Percentiles rank a stretch among this genome's conserved stretches.
Evolutionary conservation across 2,113 vertebrate genomes (phyloP).

Genomic region (Caracal caracal): DNA sequence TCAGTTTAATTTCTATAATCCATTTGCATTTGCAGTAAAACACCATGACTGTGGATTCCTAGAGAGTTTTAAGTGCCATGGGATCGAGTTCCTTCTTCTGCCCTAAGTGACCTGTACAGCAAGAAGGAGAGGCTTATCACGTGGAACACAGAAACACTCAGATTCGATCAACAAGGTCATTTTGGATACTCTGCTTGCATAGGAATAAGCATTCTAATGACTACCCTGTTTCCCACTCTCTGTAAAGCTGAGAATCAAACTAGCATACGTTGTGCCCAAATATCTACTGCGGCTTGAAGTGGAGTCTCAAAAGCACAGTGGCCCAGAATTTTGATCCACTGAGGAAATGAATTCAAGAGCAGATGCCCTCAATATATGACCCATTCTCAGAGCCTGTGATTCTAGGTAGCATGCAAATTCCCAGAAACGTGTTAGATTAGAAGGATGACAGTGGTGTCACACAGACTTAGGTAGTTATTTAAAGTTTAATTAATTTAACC

Average conservation of each 20-base stretch:
- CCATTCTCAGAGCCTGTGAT: slow-evolving; percentile 7
- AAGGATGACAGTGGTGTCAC: slow-evolving; percentile 42
- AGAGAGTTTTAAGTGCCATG: background rate
- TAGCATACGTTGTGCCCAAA: background rate
- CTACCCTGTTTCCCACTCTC: background rate
- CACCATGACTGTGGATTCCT: background rate
- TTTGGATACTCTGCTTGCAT: background rate
- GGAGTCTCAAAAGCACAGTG: slow-evolving; percentile 32
- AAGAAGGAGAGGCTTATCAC: background rate
- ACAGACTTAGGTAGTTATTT: slow-evolving; percentile 58
- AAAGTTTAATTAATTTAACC: slow-evolving; percentile 77
- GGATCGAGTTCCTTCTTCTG: slow-evolving; percentile 29
- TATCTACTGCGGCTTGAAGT: background rate
- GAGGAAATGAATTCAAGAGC: slow-evolving; percentile 63
- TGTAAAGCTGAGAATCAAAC: background rate
- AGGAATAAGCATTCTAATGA: background rate
- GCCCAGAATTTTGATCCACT: slow-evolving; percentile 42
- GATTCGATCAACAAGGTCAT: slow-evolving; percentile 18
- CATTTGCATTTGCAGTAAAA: slow-evolving; percentile 64
- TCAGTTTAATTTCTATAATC: slow-evolving; percentile 66
- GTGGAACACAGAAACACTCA: background rate
- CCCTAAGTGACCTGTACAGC: slow-evolving; percentile 19
- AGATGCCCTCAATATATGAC: slow-evolving; percentile 49
- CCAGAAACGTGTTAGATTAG: slow-evolving; percentile 54
- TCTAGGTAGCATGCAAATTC: background rate